phyloP scores from a whole-genome alignment of 2,888 invertebrate genomes.

The Celastrina argiolus region DNA sequence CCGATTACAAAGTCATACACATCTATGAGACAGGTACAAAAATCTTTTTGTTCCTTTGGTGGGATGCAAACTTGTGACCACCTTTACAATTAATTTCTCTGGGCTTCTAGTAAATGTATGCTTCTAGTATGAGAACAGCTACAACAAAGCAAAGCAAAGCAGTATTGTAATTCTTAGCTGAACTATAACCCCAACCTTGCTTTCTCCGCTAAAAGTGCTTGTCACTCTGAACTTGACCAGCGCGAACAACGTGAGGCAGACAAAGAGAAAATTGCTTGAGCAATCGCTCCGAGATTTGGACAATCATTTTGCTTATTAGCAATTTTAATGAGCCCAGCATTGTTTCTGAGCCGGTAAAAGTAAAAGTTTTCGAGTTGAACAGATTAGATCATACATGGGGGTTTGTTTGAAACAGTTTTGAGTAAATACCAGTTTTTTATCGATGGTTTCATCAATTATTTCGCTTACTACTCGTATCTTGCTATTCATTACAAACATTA shows the following conservation, averaged over 20 bases:
- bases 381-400: neutral
- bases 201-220: conserved; percentile 9
- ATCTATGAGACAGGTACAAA: too few relatives aligned
- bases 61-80: too few relatives aligned
- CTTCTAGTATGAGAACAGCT: neutral
- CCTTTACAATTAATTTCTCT: neutral
- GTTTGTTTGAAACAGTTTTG: neutral
- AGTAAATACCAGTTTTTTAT: too few relatives aligned
- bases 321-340: conserved; percentile 37
- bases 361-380: conserved; percentile 5
- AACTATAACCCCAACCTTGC: conserved; percentile 23
- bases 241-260: conserved; percentile 28
- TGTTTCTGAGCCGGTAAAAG: conserved; percentile 18
- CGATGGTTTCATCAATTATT: too few relatives aligned
- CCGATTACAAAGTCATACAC: too few relatives aligned
- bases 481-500: too few relatives aligned
- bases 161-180: neutral
- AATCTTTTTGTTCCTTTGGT: too few relatives aligned
- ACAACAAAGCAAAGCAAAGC: neutral
- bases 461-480: too few relatives aligned
- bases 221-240: conserved; percentile 24
- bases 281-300: conserved; percentile 27
- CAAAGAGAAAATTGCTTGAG: conserved; percentile 24
- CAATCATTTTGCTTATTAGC: conserved; percentile 40
- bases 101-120: neutral